phyloP scores from a whole-genome alignment of 2,113 vertebrate species.

The Turnix velox region DNA sequence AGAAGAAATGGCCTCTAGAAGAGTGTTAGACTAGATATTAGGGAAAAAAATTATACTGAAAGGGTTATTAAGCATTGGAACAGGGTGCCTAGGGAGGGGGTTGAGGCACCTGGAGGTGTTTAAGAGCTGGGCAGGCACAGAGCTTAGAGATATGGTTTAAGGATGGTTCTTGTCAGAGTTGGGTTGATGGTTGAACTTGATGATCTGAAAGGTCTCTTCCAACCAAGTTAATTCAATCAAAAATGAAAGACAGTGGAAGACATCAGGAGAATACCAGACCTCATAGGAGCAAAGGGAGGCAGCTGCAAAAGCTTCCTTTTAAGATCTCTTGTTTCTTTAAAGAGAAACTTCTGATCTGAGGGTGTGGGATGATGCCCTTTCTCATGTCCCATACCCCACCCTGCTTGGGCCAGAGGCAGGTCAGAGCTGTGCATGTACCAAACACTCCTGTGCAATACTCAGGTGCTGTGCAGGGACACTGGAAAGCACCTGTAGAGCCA shows the following conservation, averaged over 20 bases:
- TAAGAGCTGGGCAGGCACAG: too few relatives aligned
- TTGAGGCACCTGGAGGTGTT: too few relatives aligned
- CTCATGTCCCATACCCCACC: neutral
- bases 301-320: neutral
- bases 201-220: neutral
- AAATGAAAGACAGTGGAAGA: neutral
- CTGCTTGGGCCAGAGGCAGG: neutral
- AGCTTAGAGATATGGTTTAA: too few relatives aligned
- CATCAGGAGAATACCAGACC: neutral
- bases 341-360: neutral
- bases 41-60: too few relatives aligned
- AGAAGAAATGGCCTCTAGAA: too few relatives aligned
- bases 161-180: too few relatives aligned
- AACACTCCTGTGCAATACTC: neutral
- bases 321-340: neutral
- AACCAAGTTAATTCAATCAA: neutral
- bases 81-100: too few relatives aligned
- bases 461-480: neutral
- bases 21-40: too few relatives aligned
- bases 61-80: too few relatives aligned
- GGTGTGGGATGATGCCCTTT: neutral
- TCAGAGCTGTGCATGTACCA: neutral
- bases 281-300: neutral
- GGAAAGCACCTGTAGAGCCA: neutral
- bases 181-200: rapidly evolving